Percentiles rank a stretch among this genome's conserved stretches.
These are phyloP conservation scores for Bedellia somnulentella DNA, from an alignment of 2,888 invertebrate species.

Conservation along the genomic window DNA sequence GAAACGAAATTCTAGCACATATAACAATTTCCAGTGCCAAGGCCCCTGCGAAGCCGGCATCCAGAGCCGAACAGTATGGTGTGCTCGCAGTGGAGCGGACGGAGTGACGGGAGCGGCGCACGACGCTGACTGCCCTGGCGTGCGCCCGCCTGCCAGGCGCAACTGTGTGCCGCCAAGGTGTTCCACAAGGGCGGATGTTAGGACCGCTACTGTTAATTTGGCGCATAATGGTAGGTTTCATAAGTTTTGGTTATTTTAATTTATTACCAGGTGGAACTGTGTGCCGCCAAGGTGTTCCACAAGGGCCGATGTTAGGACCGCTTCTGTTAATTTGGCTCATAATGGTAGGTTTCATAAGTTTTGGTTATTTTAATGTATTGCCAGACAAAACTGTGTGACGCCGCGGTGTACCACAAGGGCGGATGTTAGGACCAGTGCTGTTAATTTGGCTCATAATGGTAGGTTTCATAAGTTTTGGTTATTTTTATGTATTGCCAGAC, in stretches of 20 bases:
- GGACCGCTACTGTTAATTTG: conserved; percentile 24
- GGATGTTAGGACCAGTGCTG: too few relatives aligned
- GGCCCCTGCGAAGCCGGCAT: conserved; percentile 53
- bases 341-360: too few relatives aligned
- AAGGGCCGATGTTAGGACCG: conserved; percentile 23
- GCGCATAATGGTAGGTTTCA: too few relatives aligned
- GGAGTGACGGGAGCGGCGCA: conserved; percentile 33
- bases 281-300: conserved; percentile 37
- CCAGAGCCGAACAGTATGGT: conserved; percentile 58
- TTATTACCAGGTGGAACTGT: conserved; percentile 31
- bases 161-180: conserved; percentile 38
- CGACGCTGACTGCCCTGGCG: conserved; percentile 43
- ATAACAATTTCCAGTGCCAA: conserved; percentile 25
- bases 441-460: too few relatives aligned
- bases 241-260: too few relatives aligned
- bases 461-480: too few relatives aligned
- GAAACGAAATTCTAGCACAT: neutral
- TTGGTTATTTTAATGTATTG: too few relatives aligned
- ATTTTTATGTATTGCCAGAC: too few relatives aligned
- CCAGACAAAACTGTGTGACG: too few relatives aligned
- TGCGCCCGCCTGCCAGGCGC: conserved; percentile 41
- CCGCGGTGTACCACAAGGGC: too few relatives aligned
- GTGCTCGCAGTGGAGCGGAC: conserved; percentile 41
- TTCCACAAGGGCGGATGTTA: conserved; percentile 24
- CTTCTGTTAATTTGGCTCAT: too few relatives aligned